phyloP scores from a whole-genome alignment of 1,140 invertebrate species.

The Drosophila burlai region DNA sequence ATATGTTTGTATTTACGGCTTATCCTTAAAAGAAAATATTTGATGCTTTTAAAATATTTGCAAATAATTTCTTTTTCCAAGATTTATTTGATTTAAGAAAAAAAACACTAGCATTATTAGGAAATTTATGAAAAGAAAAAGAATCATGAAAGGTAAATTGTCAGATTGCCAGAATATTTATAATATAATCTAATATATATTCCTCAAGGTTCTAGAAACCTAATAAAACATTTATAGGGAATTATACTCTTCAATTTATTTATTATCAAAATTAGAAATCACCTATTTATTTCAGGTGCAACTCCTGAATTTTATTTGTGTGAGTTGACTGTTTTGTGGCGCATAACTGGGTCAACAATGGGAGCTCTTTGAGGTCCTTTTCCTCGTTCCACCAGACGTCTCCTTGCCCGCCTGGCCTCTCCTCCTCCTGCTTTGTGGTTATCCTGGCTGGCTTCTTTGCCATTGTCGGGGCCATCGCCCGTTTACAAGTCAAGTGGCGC shows the following conservation, averaged over 20 bases:
- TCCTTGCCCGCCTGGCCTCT: neutral
- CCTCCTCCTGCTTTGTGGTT: constrained; percentile 31
- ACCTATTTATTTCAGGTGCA: constrained; percentile 11
- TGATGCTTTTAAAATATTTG: too few relatives aligned
- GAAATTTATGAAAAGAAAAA: too few relatives aligned
- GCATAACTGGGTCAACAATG: constrained; percentile 80
- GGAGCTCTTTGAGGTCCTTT: constrained; percentile 38
- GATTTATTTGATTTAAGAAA: too few relatives aligned
- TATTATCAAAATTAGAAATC: neutral
- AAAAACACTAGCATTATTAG: too few relatives aligned
- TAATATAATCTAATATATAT: too few relatives aligned
- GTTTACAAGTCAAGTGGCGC: constrained; percentile 79
- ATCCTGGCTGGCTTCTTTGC: constrained; percentile 30
- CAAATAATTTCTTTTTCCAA: too few relatives aligned
- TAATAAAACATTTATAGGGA: too few relatives aligned
- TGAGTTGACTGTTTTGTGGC: constrained; percentile 68
- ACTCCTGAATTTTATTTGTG: constrained; percentile 59
- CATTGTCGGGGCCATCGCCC: constrained; percentile 56
- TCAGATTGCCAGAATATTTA: too few relatives aligned
- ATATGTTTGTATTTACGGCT: too few relatives aligned
- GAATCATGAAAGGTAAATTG: too few relatives aligned
- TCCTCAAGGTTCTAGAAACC: too few relatives aligned
- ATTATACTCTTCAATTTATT: neutral
- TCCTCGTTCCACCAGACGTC: neutral
- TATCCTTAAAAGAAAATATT: too few relatives aligned